Conservation (phyloP, 2,888 invertebrate species). For the Euphydryas editha region DNA sequence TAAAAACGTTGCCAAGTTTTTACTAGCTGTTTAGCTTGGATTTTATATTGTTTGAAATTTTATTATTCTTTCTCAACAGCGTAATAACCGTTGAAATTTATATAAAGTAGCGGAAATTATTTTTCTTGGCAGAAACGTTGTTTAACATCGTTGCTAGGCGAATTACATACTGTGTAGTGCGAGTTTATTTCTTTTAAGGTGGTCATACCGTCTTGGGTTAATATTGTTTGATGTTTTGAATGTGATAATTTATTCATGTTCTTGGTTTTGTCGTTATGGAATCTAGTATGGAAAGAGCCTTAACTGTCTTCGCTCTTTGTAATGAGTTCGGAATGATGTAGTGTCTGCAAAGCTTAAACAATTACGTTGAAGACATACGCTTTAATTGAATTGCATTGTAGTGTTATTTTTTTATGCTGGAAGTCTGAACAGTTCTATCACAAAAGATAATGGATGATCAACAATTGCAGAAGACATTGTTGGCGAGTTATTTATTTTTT, state of each 20-base stretch:
- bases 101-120: slow-evolving; percentile 42
- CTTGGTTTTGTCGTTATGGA: slow-evolving; percentile 13
- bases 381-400: slow-evolving; percentile 19
- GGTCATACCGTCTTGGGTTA: neutral
- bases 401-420: neutral
- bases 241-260: slow-evolving; percentile 6
- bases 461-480: neutral
- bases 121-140: slow-evolving; percentile 42
- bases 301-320: slow-evolving; percentile 17
- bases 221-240: slow-evolving; percentile 25
- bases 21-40: slow-evolving; percentile 45
- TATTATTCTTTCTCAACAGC: slow-evolving; percentile 37
- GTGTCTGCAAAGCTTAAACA: slow-evolving; percentile 10
- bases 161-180: slow-evolving; percentile 29
- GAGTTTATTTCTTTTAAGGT: slow-evolving; percentile 9
- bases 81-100: slow-evolving; percentile 43
- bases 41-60: slow-evolving; percentile 44
- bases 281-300: slow-evolving; percentile 5
- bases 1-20: slow-evolving; percentile 47
- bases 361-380: slow-evolving; percentile 12
- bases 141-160: slow-evolving; percentile 30
- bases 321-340: slow-evolving; percentile 24
- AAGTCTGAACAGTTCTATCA: neutral
- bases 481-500: neutral
- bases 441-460: neutral